Evolutionary conservation across 37 sponge, comb jelly and placozoan genomes (phyloP).

Genomic region (Hexactinellida sp.): DNA sequence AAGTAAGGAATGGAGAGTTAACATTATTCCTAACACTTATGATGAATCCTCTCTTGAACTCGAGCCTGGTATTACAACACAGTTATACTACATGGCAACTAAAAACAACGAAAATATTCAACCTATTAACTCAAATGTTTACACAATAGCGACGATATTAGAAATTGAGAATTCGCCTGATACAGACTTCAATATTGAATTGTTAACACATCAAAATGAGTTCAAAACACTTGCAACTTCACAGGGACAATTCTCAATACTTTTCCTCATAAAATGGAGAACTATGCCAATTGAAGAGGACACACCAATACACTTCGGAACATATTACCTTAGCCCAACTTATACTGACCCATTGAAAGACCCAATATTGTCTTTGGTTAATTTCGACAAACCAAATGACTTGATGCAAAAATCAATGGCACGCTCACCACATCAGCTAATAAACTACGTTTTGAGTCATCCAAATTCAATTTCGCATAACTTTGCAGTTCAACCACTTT

Average conservation of each 20-base stretch:
- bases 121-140: background rate
- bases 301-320: background rate
- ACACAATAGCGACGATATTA: background rate
- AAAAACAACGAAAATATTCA: background rate
- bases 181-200: background rate
- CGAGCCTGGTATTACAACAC: background rate
- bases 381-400: background rate
- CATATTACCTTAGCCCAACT: background rate
- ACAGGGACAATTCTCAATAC: background rate
- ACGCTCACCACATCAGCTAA: background rate
- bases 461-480: background rate
- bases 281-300: background rate
- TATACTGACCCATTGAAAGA: background rate
- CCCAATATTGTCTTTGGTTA: background rate
- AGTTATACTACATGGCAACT: background rate
- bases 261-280: background rate
- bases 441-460: background rate
- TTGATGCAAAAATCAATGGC: background rate
- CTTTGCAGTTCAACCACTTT: background rate
- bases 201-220: background rate
- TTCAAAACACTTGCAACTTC: background rate
- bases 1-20: constrained; percentile 5
- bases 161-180: background rate
- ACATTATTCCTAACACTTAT: background rate
- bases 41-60: constrained; percentile 11